Evolutionary conservation across 2,113 vertebrate genomes (phyloP).

Genomic region (Clinocottus analis): DNA sequence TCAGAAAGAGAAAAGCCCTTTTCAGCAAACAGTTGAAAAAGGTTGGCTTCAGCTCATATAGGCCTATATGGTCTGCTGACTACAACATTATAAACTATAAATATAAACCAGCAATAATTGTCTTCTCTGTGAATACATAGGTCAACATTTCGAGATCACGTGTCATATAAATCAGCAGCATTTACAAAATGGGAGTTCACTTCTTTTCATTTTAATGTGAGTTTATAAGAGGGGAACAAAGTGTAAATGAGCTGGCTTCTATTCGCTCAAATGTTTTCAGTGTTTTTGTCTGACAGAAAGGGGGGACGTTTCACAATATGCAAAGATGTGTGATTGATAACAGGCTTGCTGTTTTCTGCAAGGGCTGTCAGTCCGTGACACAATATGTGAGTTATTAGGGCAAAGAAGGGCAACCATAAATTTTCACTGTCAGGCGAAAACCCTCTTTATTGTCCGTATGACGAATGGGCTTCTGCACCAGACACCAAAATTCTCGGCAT

Average conservation of each 20-base stretch:
- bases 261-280: constrained; percentile 45
- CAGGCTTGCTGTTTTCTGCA: constrained; percentile 93
- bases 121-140: not conserved
- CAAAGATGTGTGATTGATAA: constrained; percentile 90
- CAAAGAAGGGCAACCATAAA: constrained; percentile 99
- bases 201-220: constrained; percentile 25
- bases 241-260: constrained; percentile 34
- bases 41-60: not conserved
- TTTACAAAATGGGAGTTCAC: not conserved
- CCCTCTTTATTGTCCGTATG: constrained; percentile 99
- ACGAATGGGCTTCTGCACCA: constrained; percentile 97
- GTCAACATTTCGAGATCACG: constrained; percentile 5
- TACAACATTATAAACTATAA: constrained; percentile 21
- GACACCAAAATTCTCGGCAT: constrained; percentile 98
- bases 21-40: not conserved
- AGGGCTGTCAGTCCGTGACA: constrained; percentile 95
- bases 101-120: constrained; percentile 20
- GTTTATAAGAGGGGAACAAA: constrained; percentile 17
- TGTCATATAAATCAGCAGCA: constrained; percentile 25
- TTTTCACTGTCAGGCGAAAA: constrained; percentile 98
- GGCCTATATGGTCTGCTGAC: constrained; percentile 18
- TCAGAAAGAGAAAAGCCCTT: not conserved
- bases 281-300: constrained; percentile 59
- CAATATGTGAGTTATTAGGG: constrained; percentile 99
- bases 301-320: constrained; percentile 77